phyloP scores from a whole-genome alignment of 2,888 invertebrate species.

The Eupithecia centaureata region DNA sequence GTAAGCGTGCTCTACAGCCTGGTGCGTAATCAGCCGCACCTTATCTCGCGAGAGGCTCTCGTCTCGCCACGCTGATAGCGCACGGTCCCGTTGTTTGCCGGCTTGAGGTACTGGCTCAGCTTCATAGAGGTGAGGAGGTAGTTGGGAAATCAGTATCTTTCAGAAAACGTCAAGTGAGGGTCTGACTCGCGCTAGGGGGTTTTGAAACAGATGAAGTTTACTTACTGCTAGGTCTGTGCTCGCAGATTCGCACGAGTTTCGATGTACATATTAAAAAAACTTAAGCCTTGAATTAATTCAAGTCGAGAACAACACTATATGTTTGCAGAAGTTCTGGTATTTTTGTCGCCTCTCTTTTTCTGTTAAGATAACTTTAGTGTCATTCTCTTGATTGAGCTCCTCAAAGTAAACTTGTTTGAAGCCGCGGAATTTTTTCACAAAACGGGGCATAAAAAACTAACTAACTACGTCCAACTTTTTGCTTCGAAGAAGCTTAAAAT shows the following conservation, averaged over 20 bases:
- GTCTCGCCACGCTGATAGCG: neutral
- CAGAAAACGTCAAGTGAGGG: no score
- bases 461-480: neutral
- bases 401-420: neutral
- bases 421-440: neutral
- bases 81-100: neutral
- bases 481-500: neutral
- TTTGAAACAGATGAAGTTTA: no score
- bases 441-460: slow-evolving; percentile 3
- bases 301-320: no score
- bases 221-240: no score
- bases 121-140: neutral
- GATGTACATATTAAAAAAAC: no score
- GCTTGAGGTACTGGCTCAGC: neutral
- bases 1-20: neutral
- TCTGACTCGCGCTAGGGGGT: no score
- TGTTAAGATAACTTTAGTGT: no score
- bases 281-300: no score
- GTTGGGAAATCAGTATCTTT: neutral
- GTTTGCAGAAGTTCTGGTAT: no score
- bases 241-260: no score
- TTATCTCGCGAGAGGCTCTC: neutral
- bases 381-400: slow-evolving; percentile 3
- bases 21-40: neutral
- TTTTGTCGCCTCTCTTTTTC: no score